These are phyloP conservation scores for Rhagonycha fulva DNA, from an alignment of 2,888 invertebrate species.

Conservation along the genomic window DNA sequence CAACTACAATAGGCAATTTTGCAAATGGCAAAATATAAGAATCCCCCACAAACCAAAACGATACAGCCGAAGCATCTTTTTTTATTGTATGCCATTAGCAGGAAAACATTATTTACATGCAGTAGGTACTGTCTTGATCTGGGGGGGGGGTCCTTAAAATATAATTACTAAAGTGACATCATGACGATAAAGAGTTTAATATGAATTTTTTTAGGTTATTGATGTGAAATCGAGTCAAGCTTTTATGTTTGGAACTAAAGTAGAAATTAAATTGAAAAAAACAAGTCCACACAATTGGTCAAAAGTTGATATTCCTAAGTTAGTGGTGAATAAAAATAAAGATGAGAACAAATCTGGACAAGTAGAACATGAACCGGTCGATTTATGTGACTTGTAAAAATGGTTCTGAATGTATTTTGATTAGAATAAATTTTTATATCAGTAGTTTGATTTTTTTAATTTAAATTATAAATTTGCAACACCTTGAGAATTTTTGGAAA, in stretches of 20 bases:
- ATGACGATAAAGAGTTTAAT: neutral
- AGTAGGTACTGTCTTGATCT: no score
- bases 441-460: neutral
- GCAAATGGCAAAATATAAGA: no score
- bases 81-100: no score
- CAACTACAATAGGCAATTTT: no score
- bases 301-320: constrained; percentile 68
- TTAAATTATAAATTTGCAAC: neutral
- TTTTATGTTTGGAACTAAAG: constrained; percentile 84
- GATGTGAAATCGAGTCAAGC: constrained; percentile 72
- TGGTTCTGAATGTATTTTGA: constrained; percentile 2
- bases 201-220: constrained; percentile 66
- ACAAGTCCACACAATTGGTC: constrained; percentile 84
- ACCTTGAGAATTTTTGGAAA: neutral
- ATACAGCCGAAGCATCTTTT: no score
- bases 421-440: neutral
- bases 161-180: neutral
- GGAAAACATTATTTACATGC: no score
- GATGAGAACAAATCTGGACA: constrained; percentile 53
- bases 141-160: no score
- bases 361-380: constrained; percentile 66
- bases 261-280: constrained; percentile 90
- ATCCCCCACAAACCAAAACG: no score
- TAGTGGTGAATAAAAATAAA: constrained; percentile 15
- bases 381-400: constrained; percentile 69